Conservation (phyloP, 2,797 vertebrate species). For the Enteromius paludinosus region DNA sequence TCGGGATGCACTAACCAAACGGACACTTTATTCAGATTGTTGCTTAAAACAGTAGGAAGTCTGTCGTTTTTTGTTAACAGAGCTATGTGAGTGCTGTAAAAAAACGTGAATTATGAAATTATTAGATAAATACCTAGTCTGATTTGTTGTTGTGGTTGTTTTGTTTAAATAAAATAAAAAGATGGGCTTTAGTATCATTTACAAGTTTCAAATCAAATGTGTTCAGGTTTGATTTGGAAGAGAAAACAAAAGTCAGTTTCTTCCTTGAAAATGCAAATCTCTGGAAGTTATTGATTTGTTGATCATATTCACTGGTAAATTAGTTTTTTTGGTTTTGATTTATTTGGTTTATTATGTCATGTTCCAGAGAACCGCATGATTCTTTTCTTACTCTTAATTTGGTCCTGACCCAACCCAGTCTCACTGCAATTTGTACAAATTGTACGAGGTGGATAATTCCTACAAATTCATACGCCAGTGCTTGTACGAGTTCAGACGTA, state of each 20-base stretch:
- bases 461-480: no score
- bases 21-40: constrained; percentile 52
- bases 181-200: background rate
- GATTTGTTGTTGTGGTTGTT: background rate
- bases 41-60: constrained; percentile 35
- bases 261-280: constrained; percentile 16
- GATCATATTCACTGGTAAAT: background rate
- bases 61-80: constrained; percentile 43
- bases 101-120: constrained; percentile 17
- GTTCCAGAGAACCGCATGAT: background rate
- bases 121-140: background rate
- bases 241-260: background rate
- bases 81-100: constrained; percentile 17
- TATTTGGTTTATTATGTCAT: background rate
- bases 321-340: background rate
- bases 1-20: constrained; percentile 32
- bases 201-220: background rate
- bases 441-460: no score
- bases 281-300: background rate
- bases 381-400: no score
- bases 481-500: no score
- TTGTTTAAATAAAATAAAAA: background rate
- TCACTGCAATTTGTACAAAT: no score
- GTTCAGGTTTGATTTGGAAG: background rate
- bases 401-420: no score